Conservation (phyloP, 2,888 invertebrate genomes). For the Tetramorium bicarinatum region DNA sequence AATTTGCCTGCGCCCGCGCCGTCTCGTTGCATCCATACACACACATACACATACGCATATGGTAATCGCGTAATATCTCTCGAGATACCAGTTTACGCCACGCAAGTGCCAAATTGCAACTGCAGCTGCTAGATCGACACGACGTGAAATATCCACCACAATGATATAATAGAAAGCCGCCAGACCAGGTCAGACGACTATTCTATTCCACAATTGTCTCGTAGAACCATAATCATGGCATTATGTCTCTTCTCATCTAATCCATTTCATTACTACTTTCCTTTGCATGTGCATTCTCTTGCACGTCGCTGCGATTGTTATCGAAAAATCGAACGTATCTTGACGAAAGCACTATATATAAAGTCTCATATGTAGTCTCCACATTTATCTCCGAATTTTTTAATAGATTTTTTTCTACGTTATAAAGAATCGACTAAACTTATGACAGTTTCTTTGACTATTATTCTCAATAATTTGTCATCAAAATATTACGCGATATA, state of each 20-base stretch:
- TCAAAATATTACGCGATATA: background rate
- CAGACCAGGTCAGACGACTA: conserved; percentile 17
- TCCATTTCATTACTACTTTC: background rate
- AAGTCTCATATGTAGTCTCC: background rate
- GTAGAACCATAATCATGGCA: conserved; percentile 3
- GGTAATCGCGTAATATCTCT: conserved; percentile 53
- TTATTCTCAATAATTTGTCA: background rate
- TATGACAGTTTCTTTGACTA: background rate
- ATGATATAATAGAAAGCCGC: conserved; percentile 29
- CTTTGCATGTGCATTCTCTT: background rate
- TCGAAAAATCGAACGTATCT: background rate
- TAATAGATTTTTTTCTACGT: background rate
- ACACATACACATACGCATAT: background rate
- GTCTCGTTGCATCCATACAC: conserved; percentile 18
- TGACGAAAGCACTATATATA: background rate
- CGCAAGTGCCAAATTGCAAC: conserved; percentile 51
- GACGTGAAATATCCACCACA: conserved; percentile 41
- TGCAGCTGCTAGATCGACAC: conserved; percentile 46
- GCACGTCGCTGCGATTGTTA: background rate
- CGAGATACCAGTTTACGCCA: conserved; percentile 50
- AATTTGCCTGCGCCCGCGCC: conserved; percentile 27
- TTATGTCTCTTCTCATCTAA: conserved; percentile 26
- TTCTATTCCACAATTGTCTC: conserved; percentile 35
- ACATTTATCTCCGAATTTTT: background rate
- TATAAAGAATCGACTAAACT: background rate